These are phyloP conservation scores for Arrhopalites spinosus DNA, from an alignment of 2,888 invertebrate species.

Conservation along the genomic window DNA sequence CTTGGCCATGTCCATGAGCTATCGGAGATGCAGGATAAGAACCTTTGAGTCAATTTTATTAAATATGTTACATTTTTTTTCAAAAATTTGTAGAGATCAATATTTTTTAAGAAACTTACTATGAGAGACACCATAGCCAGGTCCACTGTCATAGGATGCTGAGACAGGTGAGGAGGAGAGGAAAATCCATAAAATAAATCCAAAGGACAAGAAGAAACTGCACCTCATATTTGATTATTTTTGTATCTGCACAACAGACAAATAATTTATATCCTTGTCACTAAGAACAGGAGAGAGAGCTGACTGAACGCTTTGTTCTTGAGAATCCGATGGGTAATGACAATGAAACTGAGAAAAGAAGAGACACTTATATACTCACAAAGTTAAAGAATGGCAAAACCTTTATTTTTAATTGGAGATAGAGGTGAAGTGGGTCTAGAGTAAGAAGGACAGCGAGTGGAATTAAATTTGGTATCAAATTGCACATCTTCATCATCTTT, in stretches of 20 bases:
- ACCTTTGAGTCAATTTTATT: conserved; percentile 23
- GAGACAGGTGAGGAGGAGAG: neutral
- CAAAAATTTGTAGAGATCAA: neutral
- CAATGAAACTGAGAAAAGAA: neutral
- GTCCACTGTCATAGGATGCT: conserved; percentile 24
- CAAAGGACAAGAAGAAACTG: neutral
- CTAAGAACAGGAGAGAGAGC: too few relatives aligned
- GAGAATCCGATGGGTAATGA: neutral
- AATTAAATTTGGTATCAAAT: too few relatives aligned
- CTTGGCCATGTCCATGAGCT: conserved; percentile 35
- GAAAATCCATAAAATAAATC: neutral
- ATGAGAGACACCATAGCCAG: conserved; percentile 27
- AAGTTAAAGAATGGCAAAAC: too few relatives aligned
- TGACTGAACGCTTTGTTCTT: neutral
- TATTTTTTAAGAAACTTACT: conserved; percentile 19
- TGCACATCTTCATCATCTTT: too few relatives aligned
- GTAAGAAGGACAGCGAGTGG: too few relatives aligned
- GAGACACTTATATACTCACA: neutral
- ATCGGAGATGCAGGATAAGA: conserved; percentile 49
- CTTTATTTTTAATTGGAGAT: too few relatives aligned
- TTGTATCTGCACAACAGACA: too few relatives aligned
- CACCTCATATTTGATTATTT: neutral
- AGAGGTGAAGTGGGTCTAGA: too few relatives aligned
- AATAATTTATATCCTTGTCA: too few relatives aligned
- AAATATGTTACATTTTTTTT: neutral